phyloP scores from a whole-genome alignment of 2,797 vertebrate genomes.

The Cyprinella venusta region DNA sequence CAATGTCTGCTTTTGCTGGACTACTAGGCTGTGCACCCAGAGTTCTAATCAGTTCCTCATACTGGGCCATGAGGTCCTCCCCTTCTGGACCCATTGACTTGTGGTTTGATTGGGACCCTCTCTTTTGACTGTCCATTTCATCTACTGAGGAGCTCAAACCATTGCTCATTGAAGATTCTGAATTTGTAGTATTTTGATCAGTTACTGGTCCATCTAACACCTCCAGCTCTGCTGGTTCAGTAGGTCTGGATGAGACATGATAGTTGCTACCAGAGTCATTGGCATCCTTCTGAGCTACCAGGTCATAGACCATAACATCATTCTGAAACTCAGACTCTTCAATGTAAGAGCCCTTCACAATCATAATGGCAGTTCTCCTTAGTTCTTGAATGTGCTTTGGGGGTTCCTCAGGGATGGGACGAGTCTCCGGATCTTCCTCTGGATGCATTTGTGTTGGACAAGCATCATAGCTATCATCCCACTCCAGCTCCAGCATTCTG shows the following conservation, averaged over 20 bases:
- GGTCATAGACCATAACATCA: constrained; percentile 92
- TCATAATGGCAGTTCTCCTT: constrained; percentile 87
- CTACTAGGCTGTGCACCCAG: constrained; percentile 76
- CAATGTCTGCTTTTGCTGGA: constrained; percentile 64
- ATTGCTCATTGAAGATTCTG: constrained; percentile 62
- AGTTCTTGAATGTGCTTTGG: constrained; percentile 93
- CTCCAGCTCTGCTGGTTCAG: constrained; percentile 6
- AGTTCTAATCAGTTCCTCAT: constrained; percentile 89
- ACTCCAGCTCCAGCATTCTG: constrained; percentile 89
- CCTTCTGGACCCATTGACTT: constrained; percentile 61
- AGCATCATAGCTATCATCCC: constrained; percentile 96
- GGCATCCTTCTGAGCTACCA: constrained; percentile 89
- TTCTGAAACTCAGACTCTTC: constrained; percentile 97
- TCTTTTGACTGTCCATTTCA: constrained; percentile 56
- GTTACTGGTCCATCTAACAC: neutral
- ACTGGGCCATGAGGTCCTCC: constrained; percentile 87
- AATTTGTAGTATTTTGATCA: neutral
- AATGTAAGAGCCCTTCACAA: constrained; percentile 91
- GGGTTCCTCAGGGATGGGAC: constrained; percentile 69
- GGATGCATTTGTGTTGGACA: constrained; percentile 78
- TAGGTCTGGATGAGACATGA: neutral
- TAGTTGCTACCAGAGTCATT: constrained; percentile 60
- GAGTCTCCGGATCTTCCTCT: constrained; percentile 61
- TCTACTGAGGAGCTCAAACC: constrained; percentile 66
- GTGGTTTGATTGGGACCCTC: constrained; percentile 59